Evolutionary conservation across 2,113 vertebrate genomes (phyloP).

Genomic region (Vombatus ursinus): DNA sequence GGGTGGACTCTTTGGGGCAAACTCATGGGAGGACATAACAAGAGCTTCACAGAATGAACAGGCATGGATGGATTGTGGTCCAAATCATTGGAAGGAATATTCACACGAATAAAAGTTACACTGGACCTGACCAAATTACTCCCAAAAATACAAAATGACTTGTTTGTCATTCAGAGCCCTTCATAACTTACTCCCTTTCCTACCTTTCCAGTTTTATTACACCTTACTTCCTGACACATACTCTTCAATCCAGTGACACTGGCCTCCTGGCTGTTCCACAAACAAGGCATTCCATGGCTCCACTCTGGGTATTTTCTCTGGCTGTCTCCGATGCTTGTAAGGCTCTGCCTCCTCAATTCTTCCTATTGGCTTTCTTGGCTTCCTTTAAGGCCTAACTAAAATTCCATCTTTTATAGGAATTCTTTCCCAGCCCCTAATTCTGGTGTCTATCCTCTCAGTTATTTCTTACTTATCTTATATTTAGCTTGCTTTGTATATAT

Average conservation of each 20-base stretch:
- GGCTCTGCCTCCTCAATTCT: neutral
- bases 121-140: neutral
- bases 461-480: neutral
- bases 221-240: neutral
- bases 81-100: neutral
- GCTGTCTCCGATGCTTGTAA: neutral
- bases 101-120: neutral
- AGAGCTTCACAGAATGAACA: neutral
- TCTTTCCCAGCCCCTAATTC: neutral
- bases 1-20: neutral
- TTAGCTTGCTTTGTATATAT: neutral
- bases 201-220: neutral
- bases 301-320: too few species aligned
- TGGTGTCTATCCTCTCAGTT: neutral
- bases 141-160: neutral
- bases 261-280: neutral
- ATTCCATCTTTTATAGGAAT: neutral
- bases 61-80: neutral
- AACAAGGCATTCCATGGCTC: neutral
- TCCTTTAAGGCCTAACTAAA: neutral
- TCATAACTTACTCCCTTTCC: neutral
- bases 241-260: neutral
- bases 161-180: neutral
- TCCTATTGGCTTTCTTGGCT: neutral
- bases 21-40: neutral